Base-by-base conservation (phyloP, 1,140 invertebrate species). In the Tetraneura akinire region DNA sequence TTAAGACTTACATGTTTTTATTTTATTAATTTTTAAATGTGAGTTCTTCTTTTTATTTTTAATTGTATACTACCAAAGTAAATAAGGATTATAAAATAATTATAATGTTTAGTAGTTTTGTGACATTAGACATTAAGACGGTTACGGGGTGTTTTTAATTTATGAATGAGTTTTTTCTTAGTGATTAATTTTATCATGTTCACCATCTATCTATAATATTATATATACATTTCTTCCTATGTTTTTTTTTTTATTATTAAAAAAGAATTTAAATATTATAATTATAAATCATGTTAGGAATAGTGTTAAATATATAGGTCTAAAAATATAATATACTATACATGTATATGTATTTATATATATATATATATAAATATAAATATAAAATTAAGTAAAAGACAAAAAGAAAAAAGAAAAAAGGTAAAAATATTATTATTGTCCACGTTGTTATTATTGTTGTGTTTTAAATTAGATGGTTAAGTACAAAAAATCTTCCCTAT, bases 31-130 rank as follows among this genome's bases (percentile, higher is more conserved):
- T 78, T 78, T 47, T 78, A 78, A 37, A 62, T 78, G 74, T 78
- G 74, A 78, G 74, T 78, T 78, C 74, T 78, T 76, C 73, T 76
- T 76, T 68, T 78, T 78, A 78, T 78, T 78, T 78, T 78, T 78
- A 78, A 78, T 78, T 78, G 74, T 78, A 78, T 78, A 78, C 74
- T 78, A 78, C 74, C 74, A 78, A 78, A 78, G 74, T 78, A 78
- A 78, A 78, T 78, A 78, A 57, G 74, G 71, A 74, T 76, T 78
- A 62, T 62, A 78, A 78, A 62, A 62, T 78, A 62, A 78, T 78
- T 62, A 62, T 60, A 78, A 78, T 78, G 62, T 78, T 76, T 62
- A 78, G 74, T 78, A 78, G 74, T 78, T 78, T 78, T 78, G 55
- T 78, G 74, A 78, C 74, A 62, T 73, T 74, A 78, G 74, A 78